Percentiles rank a stretch among this genome's conserved stretches.
phyloP scores from a whole-genome alignment of 2,113 vertebrate genomes.

The Cebidichthys violaceus region DNA sequence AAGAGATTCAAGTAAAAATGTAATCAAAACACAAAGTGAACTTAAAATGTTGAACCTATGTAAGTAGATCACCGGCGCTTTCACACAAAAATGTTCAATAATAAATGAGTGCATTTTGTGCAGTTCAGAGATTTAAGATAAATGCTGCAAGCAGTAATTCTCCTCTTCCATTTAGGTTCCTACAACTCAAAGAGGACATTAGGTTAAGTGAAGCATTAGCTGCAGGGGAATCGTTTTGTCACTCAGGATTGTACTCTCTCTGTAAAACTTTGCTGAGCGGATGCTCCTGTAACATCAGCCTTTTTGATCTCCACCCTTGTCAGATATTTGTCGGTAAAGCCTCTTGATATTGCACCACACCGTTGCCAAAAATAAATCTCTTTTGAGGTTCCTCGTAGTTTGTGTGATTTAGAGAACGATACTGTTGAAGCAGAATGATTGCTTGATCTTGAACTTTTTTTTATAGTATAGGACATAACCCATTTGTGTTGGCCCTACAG shows the following conservation, averaged over 20 bases:
- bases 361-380: background rate
- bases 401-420: background rate
- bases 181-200: background rate
- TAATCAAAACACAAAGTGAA: background rate
- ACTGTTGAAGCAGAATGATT: background rate
- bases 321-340: background rate
- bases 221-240: background rate
- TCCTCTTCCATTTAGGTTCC: background rate
- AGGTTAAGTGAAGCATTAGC: background rate
- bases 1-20: background rate
- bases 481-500: conserved; percentile 12
- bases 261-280: background rate
- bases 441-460: no score
- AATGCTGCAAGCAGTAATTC: background rate
- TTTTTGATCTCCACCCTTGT: background rate
- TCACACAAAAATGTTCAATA: background rate
- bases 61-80: background rate
- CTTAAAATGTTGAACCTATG: background rate
- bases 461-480: background rate
- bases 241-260: background rate
- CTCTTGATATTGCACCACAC: background rate
- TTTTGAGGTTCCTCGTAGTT: no score
- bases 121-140: background rate
- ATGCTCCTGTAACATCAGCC: background rate
- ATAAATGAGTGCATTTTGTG: background rate